These are phyloP conservation scores for Ganaspis brasiliensis DNA, from an alignment of 2,888 invertebrate species.

Conservation along the genomic window DNA sequence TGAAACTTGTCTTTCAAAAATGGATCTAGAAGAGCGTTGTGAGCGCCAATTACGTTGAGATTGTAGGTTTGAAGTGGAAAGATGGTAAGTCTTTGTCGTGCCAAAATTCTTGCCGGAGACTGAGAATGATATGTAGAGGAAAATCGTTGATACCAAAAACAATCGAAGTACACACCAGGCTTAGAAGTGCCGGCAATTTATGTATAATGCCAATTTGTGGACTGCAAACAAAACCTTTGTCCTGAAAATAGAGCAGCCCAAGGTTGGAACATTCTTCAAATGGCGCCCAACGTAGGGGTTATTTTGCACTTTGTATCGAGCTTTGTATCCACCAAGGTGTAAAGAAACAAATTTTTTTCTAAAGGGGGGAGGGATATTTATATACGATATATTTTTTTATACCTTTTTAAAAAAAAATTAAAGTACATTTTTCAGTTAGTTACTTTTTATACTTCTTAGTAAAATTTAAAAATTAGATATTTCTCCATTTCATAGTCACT, in stretches of 20 bases:
- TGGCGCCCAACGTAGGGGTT: too few species aligned
- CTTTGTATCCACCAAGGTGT: too few species aligned
- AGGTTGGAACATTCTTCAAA: too few species aligned
- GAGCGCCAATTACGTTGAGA: constrained; percentile 53
- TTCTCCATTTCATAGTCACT: too few species aligned
- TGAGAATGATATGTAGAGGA: constrained; percentile 38
- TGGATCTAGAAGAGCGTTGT: constrained; percentile 27
- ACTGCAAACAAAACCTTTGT: constrained; percentile 14
- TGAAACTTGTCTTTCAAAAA: not conserved
- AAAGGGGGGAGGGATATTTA: too few species aligned
- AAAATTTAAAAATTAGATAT: too few species aligned
- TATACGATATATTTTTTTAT: too few species aligned
- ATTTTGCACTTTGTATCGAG: too few species aligned
- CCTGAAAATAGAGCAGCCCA: constrained; percentile 6
- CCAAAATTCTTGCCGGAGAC: constrained; percentile 68
- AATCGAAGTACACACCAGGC: constrained; percentile 38
- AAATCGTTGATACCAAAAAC: constrained; percentile 41
- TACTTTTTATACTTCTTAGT: too few species aligned
- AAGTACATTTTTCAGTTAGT: too few species aligned
- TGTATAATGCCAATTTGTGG: constrained; percentile 37
- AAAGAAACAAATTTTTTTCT: too few species aligned
- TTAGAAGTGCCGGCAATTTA: constrained; percentile 39
- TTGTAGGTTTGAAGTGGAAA: constrained; percentile 72
- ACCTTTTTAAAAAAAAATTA: too few species aligned
- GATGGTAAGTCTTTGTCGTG: constrained; percentile 73